These are phyloP conservation scores for Nestor notabilis DNA, from an alignment of 2,113 vertebrate genomes.

Conservation along the genomic window DNA sequence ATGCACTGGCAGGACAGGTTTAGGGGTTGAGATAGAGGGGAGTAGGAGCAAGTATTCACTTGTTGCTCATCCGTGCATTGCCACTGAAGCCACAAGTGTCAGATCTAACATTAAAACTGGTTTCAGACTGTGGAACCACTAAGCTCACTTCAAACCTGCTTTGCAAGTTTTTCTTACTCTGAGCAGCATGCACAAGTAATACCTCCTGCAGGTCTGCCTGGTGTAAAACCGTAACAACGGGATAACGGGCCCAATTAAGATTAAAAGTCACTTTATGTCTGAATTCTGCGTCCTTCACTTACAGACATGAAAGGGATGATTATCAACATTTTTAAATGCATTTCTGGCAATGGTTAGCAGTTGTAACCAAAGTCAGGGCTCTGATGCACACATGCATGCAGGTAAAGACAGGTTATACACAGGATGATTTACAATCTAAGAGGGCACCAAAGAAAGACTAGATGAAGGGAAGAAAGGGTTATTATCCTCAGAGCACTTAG, in stretches of 20 bases:
- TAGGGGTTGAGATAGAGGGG: not conserved
- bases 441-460: not conserved
- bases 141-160: not conserved
- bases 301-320: not conserved
- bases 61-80: accelerated
- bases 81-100: accelerated
- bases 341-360: not conserved
- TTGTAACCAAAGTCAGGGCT: not conserved
- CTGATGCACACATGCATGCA: not conserved
- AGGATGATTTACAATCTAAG: not conserved
- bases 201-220: not conserved
- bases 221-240: not conserved
- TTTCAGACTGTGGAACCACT: not conserved
- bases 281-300: not conserved
- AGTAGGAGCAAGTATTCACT: not conserved
- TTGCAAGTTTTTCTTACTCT: not conserved
- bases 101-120: not conserved
- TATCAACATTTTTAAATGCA: not conserved
- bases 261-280: not conserved
- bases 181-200: not conserved
- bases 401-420: not conserved
- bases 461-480: not conserved
- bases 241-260: not conserved
- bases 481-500: not conserved
- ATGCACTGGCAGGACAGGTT: accelerated